A percentile compares a stretch with the other conserved stretches of the same genome.
phyloP scores from a whole-genome alignment of 1,140 invertebrate species.

The Leptinotarsa defecta region DNA sequence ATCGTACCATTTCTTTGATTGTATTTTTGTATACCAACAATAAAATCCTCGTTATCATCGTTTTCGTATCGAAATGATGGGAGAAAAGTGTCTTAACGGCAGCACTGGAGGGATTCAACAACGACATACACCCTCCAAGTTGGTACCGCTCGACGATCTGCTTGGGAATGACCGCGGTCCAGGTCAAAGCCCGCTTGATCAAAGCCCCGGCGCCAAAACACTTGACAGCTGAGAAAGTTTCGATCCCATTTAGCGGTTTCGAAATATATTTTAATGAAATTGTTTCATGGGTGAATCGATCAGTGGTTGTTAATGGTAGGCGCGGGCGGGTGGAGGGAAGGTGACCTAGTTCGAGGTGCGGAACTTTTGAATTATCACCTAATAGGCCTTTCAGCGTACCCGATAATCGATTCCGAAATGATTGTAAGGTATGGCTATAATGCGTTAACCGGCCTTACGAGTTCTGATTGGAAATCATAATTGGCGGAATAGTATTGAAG shows the following conservation, averaged over 20 bases:
- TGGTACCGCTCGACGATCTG: background rate
- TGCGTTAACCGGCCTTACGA: background rate
- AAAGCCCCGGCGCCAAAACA: constrained; percentile 53
- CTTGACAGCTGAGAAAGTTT: constrained; percentile 44
- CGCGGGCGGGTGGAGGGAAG: background rate
- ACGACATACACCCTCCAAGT: too few relatives aligned
- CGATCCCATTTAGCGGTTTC: constrained; percentile 28
- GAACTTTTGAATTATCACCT: constrained; percentile 8
- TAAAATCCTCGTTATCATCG: too few relatives aligned
- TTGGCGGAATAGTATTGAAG: background rate
- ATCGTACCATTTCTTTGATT: too few relatives aligned
- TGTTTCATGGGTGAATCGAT: constrained; percentile 21
- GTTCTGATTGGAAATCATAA: constrained; percentile 4
- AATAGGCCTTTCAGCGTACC: constrained; percentile 4
- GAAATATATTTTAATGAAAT: constrained; percentile 25
- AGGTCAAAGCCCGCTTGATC: constrained; percentile 51
- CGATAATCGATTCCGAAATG: constrained; percentile 8
- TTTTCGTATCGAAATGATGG: too few relatives aligned
- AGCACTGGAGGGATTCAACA: too few relatives aligned
- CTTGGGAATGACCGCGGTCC: constrained; percentile 41
- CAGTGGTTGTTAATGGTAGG: constrained; percentile 1
- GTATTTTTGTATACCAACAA: too few relatives aligned
- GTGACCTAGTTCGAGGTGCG: background rate
- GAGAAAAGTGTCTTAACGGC: too few relatives aligned
- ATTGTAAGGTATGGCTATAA: background rate